phyloP scores from a whole-genome alignment of 2,113 vertebrate genomes.

The Etheostoma spectabile region DNA sequence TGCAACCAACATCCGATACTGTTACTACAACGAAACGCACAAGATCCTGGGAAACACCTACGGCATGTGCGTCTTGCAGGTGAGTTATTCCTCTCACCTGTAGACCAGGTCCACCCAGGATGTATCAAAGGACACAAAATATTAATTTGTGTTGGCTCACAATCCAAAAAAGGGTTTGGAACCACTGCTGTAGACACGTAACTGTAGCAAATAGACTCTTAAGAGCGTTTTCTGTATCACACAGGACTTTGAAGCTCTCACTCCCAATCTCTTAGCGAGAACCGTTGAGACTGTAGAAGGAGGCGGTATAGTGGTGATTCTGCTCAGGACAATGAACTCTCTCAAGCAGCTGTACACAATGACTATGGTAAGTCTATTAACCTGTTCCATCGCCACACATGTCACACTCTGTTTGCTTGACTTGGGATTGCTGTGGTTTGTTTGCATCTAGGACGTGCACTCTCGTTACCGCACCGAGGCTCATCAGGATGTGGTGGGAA shows the following conservation, averaged over 20 bases:
- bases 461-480: conserved; percentile 96
- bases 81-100: conserved; percentile 57
- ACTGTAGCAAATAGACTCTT: background rate
- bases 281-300: conserved; percentile 98
- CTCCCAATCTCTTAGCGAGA: conserved; percentile 94
- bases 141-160: background rate
- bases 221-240: background rate
- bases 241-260: conserved; percentile 97
- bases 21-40: conserved; percentile 98
- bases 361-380: conserved; percentile 89
- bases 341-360: conserved; percentile 97
- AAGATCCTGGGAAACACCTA: conserved; percentile 98
- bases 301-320: conserved; percentile 92
- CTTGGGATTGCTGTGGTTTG: background rate
- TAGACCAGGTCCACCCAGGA: background rate
- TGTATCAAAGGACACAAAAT: background rate
- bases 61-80: conserved; percentile 98
- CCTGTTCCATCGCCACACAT: background rate
- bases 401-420: background rate
- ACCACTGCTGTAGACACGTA: background rate
- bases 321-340: conserved; percentile 94
- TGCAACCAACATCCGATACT: conserved; percentile 98
- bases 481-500: conserved; percentile 95
- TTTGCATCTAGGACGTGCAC: conserved; percentile 90
- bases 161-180: background rate